Base-by-base conservation (phyloP, 2,797 vertebrate species). In the Smutsia gigantea region DNA sequence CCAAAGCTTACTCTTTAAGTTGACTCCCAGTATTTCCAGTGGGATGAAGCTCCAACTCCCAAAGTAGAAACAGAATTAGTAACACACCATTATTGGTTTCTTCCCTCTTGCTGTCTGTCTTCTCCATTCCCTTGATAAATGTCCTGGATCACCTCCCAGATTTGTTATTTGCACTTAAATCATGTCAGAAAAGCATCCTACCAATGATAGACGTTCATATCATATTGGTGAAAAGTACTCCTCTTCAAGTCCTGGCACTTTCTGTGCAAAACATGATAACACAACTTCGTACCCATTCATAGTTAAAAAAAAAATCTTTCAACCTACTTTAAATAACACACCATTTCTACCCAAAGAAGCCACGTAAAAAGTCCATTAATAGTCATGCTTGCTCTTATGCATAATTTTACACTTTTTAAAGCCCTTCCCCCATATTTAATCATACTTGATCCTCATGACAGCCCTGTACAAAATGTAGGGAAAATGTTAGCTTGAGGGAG, bases 401-500 rank as follows among this genome's bases (percentile, higher is more conserved):
- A 97, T 97, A 96, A 96, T 96, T 97, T 97, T 97, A 53, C 94
- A 96, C 79, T 95, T 97, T 97, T 96, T 91, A 96, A 96, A 97
- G 53, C 78, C 89, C 91, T 97, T 96, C 75, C 89, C 89, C 78
- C 78, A 37, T 95, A 95, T 97, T 97, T 97, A 96, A 96, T 97
- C 78, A 71, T 92, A 96, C 95, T 97, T 97, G 93, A 96, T 93
- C 94, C 90, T 98, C 93, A 91, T 95, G 97, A 96, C 93, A 97
- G 92, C 83, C 78, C 63, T 89, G 55, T 51, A 84, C 63, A 93
- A 96, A 97, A 98, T 96, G 94, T 97, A 97, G 93, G 95, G 94
- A 95, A 96, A 93, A 95, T 96, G 86, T 96, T 98, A 96, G 96
- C 97, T 98, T 96, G 86, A 97, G 95, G 97, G 96, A 95, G 93